Percentiles rank a stretch among this genome's conserved stretches.
These are phyloP conservation scores for Schizotus pectinicornis DNA, from an alignment of 2,888 invertebrate species.

Conservation along the genomic window DNA sequence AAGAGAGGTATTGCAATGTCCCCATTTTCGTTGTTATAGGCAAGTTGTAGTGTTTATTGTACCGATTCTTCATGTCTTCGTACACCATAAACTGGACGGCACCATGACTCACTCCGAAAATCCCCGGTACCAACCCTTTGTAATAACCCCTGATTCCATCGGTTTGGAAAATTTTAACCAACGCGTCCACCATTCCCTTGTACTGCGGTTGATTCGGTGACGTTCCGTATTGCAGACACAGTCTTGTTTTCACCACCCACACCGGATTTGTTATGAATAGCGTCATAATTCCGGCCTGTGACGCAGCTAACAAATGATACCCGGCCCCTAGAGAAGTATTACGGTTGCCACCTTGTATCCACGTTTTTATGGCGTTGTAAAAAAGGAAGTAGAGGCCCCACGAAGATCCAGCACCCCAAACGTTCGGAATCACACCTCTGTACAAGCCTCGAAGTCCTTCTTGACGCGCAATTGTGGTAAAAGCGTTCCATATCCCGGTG, in stretches of 20 bases:
- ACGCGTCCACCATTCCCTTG: constrained; percentile 89
- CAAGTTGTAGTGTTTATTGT: constrained; percentile 78
- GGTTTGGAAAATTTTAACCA: constrained; percentile 83
- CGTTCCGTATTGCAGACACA: constrained; percentile 90
- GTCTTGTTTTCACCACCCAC: constrained; percentile 98
- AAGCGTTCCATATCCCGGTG: constrained; percentile 79
- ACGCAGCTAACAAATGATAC: constrained; percentile 88
- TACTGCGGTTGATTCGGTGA: constrained; percentile 69
- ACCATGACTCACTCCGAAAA: constrained; percentile 98
- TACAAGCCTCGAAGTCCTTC: constrained; percentile 92
- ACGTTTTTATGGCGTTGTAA: constrained; percentile 91
- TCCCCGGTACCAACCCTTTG: constrained; percentile 93
- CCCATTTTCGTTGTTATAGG: constrained; percentile 90
- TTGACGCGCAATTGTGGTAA: constrained; percentile 81
- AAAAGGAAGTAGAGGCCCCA: constrained; percentile 99
- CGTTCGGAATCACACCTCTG: constrained; percentile 95
- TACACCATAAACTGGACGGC: constrained; percentile 99
- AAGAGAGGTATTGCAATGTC: constrained; percentile 85
- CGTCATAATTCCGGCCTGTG: constrained; percentile 88
- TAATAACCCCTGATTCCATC: constrained; percentile 94
- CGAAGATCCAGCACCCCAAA: constrained; percentile 94
- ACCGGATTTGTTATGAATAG: constrained; percentile 94
- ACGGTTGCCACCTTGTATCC: constrained; percentile 84
- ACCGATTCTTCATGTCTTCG: constrained; percentile 95
- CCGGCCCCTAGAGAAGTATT: constrained; percentile 80